Base-by-base conservation (phyloP, 1,140 invertebrate genomes). In the Mactra quadrangularis region DNA sequence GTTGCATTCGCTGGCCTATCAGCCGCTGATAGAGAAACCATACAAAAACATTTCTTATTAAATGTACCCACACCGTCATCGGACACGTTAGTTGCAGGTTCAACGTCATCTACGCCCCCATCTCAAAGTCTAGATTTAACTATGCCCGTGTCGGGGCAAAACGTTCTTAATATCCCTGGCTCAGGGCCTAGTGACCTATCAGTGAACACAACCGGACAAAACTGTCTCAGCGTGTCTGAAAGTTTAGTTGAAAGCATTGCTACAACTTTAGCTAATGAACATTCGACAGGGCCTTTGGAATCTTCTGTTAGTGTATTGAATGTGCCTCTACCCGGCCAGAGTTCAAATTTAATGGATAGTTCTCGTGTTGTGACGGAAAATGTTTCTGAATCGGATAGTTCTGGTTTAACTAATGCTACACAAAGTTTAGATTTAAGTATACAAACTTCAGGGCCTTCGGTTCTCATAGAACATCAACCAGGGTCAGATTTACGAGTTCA, bases 391-490 rank as follows among this genome's bases (percentile, higher is more conserved):
- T 27, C 41, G 6, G 31, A 35, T 41, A 53, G 41, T 17, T 71
- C 77, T 19, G 52, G 31, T 13, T 41, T 81, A 29, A 41, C 29
- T 68, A 79, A 79, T 41, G 76, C 62, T 22, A 29, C 47, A 41
- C 77, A 81, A 29, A 57, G 64, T n/a, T 68, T 81, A 50, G 77
- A 81, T 41, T 57, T 81, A 25, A 70, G 62, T 60, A 33, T 81
- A 38, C 77, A 81, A 19, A 71, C 29, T 59, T 81, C 76, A 7
- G 77, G 77, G 47, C 77, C 77, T 11, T 68, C 77, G 7, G 77
- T 81, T 70, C 77, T 81, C 7, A 81, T 81, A n/a, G 77, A 81
- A 60, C 77, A 81, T 25, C 77, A 81, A 19, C 77, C 77, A 31
- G 77, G 77, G 17, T 70, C 77, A 27, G 66, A 81, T 55, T 33